These are phyloP conservation scores for human DNA, from an alignment of 2,113 vertebrate species.

Conservation along the genomic window DNA sequence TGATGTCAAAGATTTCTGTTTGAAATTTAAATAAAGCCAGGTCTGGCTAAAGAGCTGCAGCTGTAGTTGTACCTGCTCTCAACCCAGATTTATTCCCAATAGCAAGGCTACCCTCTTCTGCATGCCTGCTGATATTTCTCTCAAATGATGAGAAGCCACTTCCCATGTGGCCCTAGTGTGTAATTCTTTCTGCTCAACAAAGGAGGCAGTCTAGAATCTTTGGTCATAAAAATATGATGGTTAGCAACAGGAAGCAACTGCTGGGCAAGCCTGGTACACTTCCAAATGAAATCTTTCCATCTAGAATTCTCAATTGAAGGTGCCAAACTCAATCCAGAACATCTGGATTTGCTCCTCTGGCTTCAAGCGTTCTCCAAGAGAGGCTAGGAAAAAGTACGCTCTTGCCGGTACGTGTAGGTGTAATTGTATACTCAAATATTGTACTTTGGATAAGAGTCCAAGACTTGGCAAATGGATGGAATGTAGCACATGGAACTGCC, in stretches of 20 bases:
- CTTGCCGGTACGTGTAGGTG: not conserved
- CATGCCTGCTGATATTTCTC: not conserved
- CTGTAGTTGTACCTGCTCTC: constrained; percentile 30
- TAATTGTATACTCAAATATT: constrained; percentile 42
- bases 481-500: not conserved
- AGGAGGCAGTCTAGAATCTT: constrained; percentile 19
- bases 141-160: not conserved
- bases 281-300: not conserved
- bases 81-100: not conserved
- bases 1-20: constrained; percentile 44
- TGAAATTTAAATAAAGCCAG: constrained; percentile 48
- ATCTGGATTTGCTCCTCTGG: constrained; percentile 50
- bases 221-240: constrained; percentile 41
- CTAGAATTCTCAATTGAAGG: constrained; percentile 33
- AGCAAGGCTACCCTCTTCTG: not conserved
- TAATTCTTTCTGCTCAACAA: not conserved
- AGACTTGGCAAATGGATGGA: constrained; percentile 34
- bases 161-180: not conserved
- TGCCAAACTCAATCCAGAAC: constrained; percentile 48
- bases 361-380: constrained; percentile 23
- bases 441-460: constrained; percentile 37
- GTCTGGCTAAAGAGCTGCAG: constrained; percentile 12
- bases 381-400: not conserved
- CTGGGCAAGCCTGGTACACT: constrained; percentile 34
- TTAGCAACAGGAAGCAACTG: constrained; percentile 10